Base-by-base conservation (phyloP, 64 coral and sea anemone species). In the Stylophora pistillata region DNA sequence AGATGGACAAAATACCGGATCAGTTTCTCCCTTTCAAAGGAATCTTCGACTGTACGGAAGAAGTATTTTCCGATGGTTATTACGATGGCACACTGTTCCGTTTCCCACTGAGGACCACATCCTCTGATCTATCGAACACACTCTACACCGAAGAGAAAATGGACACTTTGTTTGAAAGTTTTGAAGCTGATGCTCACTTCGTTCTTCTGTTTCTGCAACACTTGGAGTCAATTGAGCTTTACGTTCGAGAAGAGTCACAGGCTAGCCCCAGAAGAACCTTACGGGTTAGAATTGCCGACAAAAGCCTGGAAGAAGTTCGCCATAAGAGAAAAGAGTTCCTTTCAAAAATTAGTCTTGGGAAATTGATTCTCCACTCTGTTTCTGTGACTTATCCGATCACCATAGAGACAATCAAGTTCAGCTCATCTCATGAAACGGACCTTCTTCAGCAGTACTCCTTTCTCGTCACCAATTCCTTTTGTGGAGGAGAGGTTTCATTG, bases 1-100 rank as follows among this genome's bases (percentile, higher is more conserved):
- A 13, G 0, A 85, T 98, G 72, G 72, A 72, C 21, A 71, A 69
- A 41, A 87, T 88, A 55, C 33, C 87, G 0, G 92, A 92, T 54
- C 93, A 98, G 87, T 98, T 98, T 37, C 64, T 71, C 30, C 96
- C 96, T 28, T 98, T 92, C 77, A 92, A 95, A n/a, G 80, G 76
- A 1, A 82, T 98, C 61, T 92, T 95, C 58, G 76, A 73, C 68
- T 98, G 93, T 34, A 77, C 59, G 10, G 28, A 90, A n/a, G 87
- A 89, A 13, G 55, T 76, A 12, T 98, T 93, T 26, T 65, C 58
- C 52, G 65, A 29, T 59, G 93, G 90, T 58, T 80, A 76, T 21
- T 98, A 95, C 32, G 59, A 88, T 13, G 96, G 93, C 37, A 98
- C 96, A 14, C 72, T 98, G 0, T 98, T 98, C 89, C 96, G 96